Percentiles rank a stretch among this genome's conserved stretches.
phyloP scores from a whole-genome alignment of 2,888 invertebrate genomes.

The Itoplectis maculator region DNA sequence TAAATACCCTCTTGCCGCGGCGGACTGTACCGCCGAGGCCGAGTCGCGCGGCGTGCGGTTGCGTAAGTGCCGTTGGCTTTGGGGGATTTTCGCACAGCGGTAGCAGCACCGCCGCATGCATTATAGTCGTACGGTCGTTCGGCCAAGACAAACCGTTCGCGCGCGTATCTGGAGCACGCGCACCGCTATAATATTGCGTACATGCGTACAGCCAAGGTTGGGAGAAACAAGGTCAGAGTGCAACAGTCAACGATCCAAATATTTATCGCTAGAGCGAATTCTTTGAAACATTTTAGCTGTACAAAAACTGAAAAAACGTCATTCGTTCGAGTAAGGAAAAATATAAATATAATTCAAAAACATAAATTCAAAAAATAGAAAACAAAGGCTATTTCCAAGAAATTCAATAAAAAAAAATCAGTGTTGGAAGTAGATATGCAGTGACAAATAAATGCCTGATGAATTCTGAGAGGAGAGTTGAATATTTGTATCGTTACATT shows the following conservation, averaged over 20 bases:
- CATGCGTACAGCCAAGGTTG: slow-evolving; percentile 49
- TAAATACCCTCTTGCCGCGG: slow-evolving; percentile 70
- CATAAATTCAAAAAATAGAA: no score
- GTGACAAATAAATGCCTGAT: not conserved
- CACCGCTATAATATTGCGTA: slow-evolving; percentile 19
- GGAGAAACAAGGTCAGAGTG: slow-evolving; percentile 53
- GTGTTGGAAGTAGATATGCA: no score
- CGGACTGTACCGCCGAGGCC: slow-evolving; percentile 41
- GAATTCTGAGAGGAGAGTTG: not conserved
- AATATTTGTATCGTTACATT: not conserved
- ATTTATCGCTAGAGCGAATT: not conserved
- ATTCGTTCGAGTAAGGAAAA: not conserved
- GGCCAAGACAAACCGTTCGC: slow-evolving; percentile 41
- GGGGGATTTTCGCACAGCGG: slow-evolving; percentile 27
- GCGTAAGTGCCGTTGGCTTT: slow-evolving; percentile 35
- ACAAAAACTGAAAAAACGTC: not conserved
- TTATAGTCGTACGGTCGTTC: slow-evolving; percentile 40
- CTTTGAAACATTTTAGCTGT: not conserved
- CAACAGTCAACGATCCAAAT: slow-evolving; percentile 38
- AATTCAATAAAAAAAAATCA: no score
- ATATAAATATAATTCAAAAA: not conserved
- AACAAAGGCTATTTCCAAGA: no score
- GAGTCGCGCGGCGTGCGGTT: slow-evolving; percentile 20
- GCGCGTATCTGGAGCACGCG: slow-evolving; percentile 63
- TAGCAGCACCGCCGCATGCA: slow-evolving; percentile 18